Percentiles rank a stretch among this genome's conserved stretches.
Evolutionary conservation across 2,888 invertebrate genomes (phyloP).

Genomic region (Epistrophella euchroma): DNA sequence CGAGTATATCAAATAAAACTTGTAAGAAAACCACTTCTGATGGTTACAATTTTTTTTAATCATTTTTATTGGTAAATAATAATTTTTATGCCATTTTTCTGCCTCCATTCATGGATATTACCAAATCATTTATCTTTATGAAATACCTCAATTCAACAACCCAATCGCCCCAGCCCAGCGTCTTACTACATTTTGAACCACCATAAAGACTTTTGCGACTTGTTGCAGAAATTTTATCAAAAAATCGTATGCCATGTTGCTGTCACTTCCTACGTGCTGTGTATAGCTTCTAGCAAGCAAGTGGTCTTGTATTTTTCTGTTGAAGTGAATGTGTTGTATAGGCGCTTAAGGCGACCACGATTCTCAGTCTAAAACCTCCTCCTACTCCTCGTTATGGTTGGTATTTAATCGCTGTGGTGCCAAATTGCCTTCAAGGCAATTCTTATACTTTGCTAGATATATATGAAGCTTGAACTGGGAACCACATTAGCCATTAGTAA

Average conservation of each 20-base stretch:
- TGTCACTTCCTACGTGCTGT: conserved; percentile 67
- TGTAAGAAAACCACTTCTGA: background rate
- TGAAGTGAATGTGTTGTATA: conserved; percentile 50
- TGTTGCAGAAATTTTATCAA: conserved; percentile 70
- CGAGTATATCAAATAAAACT: too few species aligned
- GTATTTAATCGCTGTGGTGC: conserved; percentile 21
- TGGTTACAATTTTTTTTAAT: background rate
- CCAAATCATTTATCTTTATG: conserved; percentile 51
- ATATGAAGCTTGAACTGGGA: background rate
- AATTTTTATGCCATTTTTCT: conserved; percentile 39
- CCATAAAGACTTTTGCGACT: conserved; percentile 36
- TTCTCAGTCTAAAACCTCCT: conserved; percentile 1
- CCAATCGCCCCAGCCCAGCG: conserved; percentile 16
- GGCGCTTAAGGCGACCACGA: conserved; percentile 60
- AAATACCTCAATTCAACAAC: conserved; percentile 27
- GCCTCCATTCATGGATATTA: conserved; percentile 53
- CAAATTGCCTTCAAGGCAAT: conserved; percentile 28
- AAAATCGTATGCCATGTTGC: conserved; percentile 70
- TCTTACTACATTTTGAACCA: conserved; percentile 5
- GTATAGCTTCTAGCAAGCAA: conserved; percentile 50
- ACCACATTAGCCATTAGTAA: conserved; percentile 27
- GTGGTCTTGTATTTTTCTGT: conserved; percentile 2
- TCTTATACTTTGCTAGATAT: background rate
- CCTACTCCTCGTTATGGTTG: conserved; percentile 1
- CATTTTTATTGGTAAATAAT: conserved; percentile 28